phyloP scores from a whole-genome alignment of 2,113 vertebrate species.

The Pavo muticus region DNA sequence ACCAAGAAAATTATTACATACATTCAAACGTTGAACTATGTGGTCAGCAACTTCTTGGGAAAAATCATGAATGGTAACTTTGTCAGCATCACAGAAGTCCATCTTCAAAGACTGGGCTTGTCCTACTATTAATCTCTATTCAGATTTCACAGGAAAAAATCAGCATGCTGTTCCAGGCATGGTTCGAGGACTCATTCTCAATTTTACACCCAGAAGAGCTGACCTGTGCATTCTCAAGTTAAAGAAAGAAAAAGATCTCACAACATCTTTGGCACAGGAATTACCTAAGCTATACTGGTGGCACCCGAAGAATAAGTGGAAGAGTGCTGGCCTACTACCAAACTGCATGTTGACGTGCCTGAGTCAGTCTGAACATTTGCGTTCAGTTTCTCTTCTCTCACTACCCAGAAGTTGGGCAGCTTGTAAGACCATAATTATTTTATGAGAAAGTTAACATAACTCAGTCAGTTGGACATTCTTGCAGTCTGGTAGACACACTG shows the following conservation, averaged over 20 bases:
- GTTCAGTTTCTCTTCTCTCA: neutral
- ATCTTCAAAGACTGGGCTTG: neutral
- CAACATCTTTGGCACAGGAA: neutral
- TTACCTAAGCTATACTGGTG: neutral
- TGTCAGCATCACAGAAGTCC: neutral
- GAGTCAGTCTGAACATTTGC: neutral
- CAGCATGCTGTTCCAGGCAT: neutral
- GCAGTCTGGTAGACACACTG: neutral
- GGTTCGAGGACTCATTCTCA: neutral
- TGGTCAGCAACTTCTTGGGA: neutral
- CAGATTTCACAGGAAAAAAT: neutral
- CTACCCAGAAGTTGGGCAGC: neutral
- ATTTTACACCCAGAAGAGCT: neutral
- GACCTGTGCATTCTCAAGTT: neutral
- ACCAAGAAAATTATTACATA: neutral
- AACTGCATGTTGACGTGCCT: neutral
- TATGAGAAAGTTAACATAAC: neutral
- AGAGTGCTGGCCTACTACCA: neutral
- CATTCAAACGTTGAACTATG: neutral
- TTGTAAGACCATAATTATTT: neutral
- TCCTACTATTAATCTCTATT: neutral
- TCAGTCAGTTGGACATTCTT: neutral
- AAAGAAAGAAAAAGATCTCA: neutral
- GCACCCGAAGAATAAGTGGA: neutral
- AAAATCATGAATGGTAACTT: neutral